A percentile compares a stretch with the other conserved stretches of the same genome.
Conservation (phyloP, 1,140 invertebrate genomes). For the Drosophila sulfurigaster region DNA sequence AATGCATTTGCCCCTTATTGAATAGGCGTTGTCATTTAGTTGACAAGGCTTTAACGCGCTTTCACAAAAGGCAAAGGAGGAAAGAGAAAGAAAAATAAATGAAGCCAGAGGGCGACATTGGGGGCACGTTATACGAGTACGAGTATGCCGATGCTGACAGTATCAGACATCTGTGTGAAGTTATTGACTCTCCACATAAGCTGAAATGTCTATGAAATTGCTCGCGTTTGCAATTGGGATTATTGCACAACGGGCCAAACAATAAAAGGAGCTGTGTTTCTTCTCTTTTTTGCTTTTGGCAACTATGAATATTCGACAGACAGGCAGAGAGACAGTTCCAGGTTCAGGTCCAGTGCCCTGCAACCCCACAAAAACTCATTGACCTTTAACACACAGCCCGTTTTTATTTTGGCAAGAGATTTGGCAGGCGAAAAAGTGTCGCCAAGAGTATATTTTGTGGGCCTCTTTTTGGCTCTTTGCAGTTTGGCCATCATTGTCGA, state of each 20-base stretch:
- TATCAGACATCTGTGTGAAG: slow-evolving; percentile 9
- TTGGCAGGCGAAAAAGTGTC: slow-evolving; percentile 65
- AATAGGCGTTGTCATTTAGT: neutral
- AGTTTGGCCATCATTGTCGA: slow-evolving; percentile 45
- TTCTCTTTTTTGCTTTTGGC: slow-evolving; percentile 11
- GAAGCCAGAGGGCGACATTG: slow-evolving; percentile 10
- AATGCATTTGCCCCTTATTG: neutral
- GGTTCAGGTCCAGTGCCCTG: slow-evolving; percentile 74
- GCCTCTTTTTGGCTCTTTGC: slow-evolving; percentile 13
- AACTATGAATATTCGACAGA: slow-evolving; percentile 22
- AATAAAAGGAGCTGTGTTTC: slow-evolving; percentile 20
- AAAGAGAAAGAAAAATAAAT: neutral
- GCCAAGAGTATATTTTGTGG: slow-evolving; percentile 52
- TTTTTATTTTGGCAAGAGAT: slow-evolving; percentile 33
- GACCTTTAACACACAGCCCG: slow-evolving; percentile 69
- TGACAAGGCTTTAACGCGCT: slow-evolving; percentile 7
- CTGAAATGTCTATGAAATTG: slow-evolving; percentile 39
- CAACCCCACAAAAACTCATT: slow-evolving; percentile 64
- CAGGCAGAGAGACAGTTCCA: slow-evolving; percentile 57
- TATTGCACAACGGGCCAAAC: slow-evolving; percentile 36
- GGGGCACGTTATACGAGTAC: slow-evolving; percentile 1
- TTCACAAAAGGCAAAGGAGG: neutral
- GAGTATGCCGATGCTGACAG: slow-evolving; percentile 13
- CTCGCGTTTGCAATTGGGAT: slow-evolving; percentile 31
- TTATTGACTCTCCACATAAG: slow-evolving; percentile 22